Conservation (phyloP, 1,140 invertebrate genomes). For the Mycetomoellerius zeteki region DNA sequence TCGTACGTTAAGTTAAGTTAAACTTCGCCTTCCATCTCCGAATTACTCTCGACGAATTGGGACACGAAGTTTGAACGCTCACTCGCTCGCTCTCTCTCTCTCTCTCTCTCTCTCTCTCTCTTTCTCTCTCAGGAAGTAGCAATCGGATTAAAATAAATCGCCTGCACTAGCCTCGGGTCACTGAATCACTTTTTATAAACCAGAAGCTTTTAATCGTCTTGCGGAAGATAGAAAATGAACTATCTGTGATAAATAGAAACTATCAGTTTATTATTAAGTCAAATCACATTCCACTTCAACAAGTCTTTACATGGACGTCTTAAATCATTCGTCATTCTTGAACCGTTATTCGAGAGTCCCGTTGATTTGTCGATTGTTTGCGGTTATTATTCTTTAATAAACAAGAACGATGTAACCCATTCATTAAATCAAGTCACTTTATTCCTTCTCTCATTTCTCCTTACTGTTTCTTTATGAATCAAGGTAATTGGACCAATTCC, state of each 20-base stretch:
- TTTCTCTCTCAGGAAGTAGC: neutral
- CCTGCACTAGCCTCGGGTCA: neutral
- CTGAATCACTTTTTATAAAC: slow-evolving; percentile 28
- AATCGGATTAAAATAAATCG: slow-evolving; percentile 42
- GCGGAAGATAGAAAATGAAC: neutral
- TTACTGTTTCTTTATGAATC: neutral
- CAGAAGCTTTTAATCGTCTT: neutral
- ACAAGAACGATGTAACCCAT: neutral
- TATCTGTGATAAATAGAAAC: neutral
- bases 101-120: no score
- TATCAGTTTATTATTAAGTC: neutral
- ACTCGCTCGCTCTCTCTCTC: neutral
- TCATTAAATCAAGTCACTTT: slow-evolving; percentile 6
- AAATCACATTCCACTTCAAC: neutral
- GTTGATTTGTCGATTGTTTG: no score
- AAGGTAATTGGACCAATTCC: neutral
- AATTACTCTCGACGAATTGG: slow-evolving; percentile 38
- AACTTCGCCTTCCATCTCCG: slow-evolving; percentile 30
- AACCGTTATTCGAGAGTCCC: neutral
- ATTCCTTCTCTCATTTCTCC: neutral
- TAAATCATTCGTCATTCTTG: neutral
- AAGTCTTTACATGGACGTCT: neutral
- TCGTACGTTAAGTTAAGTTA: slow-evolving; percentile 45
- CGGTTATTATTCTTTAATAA: neutral
- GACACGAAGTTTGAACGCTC: slow-evolving; percentile 36